phyloP scores from a whole-genome alignment of 2,797 vertebrate species.

The Chloroceryle amazona region DNA sequence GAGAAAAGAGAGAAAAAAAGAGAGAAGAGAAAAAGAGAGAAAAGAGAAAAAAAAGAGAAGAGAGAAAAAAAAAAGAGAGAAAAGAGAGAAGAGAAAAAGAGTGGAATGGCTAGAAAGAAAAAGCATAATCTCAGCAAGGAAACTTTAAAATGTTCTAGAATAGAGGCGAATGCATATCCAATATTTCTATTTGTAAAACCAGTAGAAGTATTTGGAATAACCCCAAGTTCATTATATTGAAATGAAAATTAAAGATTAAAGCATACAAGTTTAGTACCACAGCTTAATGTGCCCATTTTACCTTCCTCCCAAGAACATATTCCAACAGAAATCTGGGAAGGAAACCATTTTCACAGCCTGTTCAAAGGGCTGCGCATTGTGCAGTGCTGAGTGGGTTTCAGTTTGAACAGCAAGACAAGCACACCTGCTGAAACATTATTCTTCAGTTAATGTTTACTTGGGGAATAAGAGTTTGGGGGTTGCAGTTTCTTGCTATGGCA shows the following conservation, averaged over 20 bases:
- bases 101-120: background rate
- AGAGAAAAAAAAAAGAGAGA: background rate
- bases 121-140: background rate
- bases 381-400: background rate
- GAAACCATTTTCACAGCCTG: background rate
- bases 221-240: background rate
- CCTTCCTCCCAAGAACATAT: conserved; percentile 6
- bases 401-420: conserved; percentile 22
- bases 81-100: background rate
- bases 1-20: background rate
- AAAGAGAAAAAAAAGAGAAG: background rate
- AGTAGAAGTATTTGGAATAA: background rate
- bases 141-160: background rate
- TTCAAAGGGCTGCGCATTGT: conserved; percentile 35
- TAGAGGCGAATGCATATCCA: background rate
- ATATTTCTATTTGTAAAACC: background rate
- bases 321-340: conserved; percentile 7
- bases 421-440: conserved; percentile 79
- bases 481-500: conserved; percentile 34
- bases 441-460: conserved; percentile 34
- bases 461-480: background rate
- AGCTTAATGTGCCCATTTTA: background rate
- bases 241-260: background rate
- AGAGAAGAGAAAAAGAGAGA: too few relatives aligned
- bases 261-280: background rate